Percentiles rank a stretch among this genome's conserved stretches.
These are phyloP conservation scores for Amphipyra tragopoginis DNA, from an alignment of 2,888 invertebrate genomes.

Conservation along the genomic window DNA sequence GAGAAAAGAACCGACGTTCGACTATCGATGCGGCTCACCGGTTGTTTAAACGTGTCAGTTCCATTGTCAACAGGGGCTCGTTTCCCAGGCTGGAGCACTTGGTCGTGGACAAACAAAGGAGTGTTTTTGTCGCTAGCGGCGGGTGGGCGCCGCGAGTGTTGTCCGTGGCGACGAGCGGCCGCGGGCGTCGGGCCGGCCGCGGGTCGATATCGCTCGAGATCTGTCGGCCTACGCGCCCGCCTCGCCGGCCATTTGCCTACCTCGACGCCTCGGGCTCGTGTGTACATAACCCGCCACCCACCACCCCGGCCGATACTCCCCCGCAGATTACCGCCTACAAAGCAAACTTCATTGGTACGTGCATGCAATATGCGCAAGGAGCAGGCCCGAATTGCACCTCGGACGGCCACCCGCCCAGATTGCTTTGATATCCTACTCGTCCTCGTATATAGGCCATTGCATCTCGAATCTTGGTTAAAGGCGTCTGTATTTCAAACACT, in stretches of 20 bases:
- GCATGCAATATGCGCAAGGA: slow-evolving; percentile 90
- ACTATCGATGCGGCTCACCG: slow-evolving; percentile 35
- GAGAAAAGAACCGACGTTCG: slow-evolving; percentile 23
- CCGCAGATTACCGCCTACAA: slow-evolving; percentile 90
- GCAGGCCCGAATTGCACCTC: slow-evolving; percentile 84
- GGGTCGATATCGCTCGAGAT: slow-evolving; percentile 89
- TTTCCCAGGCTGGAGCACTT: slow-evolving; percentile 53
- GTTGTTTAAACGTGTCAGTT: slow-evolving; percentile 57
- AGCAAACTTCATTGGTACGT: slow-evolving; percentile 90
- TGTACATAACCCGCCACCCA: slow-evolving; percentile 88
- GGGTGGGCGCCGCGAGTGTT: slow-evolving; percentile 82
- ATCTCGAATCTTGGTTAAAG: slow-evolving; percentile 77
- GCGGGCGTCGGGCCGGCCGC: slow-evolving; percentile 71
- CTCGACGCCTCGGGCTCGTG: slow-evolving; percentile 89
- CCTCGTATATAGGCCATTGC: slow-evolving; percentile 76
- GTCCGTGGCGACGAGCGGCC: slow-evolving; percentile 83
- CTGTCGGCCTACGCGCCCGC: slow-evolving; percentile 87
- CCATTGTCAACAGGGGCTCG: slow-evolving; percentile 56
- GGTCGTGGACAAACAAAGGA: slow-evolving; percentile 84
- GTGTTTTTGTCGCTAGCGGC: slow-evolving; percentile 87
- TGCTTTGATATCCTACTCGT: slow-evolving; percentile 85
- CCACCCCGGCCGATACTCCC: slow-evolving; percentile 84
- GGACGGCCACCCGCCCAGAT: slow-evolving; percentile 75
- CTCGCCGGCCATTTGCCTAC: slow-evolving; percentile 90
- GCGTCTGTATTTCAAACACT: slow-evolving; percentile 71